Evolutionary conservation across 2,797 vertebrate genomes (phyloP).

Genomic region (Rhinella marina): DNA sequence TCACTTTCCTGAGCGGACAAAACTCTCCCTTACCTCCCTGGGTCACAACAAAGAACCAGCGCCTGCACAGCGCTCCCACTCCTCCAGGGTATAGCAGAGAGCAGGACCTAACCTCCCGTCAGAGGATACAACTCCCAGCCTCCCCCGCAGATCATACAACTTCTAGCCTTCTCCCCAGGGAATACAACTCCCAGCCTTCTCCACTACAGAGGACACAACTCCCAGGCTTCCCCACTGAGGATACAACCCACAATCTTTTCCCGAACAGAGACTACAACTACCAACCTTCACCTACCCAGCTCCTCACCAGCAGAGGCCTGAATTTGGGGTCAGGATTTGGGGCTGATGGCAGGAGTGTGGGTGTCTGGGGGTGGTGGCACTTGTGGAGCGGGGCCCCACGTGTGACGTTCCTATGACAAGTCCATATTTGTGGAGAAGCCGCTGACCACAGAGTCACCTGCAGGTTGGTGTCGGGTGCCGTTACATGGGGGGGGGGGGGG

Average conservation of each 20-base stretch:
- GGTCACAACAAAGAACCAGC: conserved; percentile 14
- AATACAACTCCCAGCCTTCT: neutral
- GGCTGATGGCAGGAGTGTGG: neutral
- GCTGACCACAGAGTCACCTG: neutral
- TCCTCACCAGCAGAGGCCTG: neutral
- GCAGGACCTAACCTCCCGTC: neutral
- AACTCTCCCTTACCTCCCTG: neutral
- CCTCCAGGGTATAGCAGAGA: neutral
- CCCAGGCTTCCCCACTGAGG: neutral
- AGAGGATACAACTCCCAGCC: too few species aligned
- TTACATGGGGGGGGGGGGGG: neutral
- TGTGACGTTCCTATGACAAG: neutral
- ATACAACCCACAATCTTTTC: neutral
- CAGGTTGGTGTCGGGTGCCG: neutral
- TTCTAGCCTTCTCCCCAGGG: neutral
- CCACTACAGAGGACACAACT: neutral
- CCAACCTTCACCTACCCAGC: neutral
- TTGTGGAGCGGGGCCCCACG: neutral
- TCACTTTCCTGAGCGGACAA: neutral
- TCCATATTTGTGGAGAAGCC: neutral
- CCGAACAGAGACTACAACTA: neutral
- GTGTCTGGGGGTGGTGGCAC: neutral
- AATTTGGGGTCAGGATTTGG: neutral
- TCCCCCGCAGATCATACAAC: neutral
- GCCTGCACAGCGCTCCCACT: neutral